phyloP scores from a whole-genome alignment of 2,888 invertebrate species.

The Steromphala cineraria region DNA sequence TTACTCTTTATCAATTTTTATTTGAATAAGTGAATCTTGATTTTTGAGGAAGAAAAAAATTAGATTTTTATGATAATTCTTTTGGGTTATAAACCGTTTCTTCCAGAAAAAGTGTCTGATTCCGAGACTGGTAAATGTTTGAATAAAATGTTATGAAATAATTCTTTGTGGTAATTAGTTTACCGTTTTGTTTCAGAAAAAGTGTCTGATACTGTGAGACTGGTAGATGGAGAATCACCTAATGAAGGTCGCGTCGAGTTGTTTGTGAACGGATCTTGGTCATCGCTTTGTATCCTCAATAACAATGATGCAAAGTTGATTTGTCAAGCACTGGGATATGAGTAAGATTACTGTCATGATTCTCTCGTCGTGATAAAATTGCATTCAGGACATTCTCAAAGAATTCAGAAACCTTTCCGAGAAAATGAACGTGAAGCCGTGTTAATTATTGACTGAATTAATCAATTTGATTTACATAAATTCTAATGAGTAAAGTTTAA shows the following conservation, averaged over 20 bases:
- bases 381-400: neutral
- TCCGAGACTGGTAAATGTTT: neutral
- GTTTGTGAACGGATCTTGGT: neutral
- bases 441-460: no score
- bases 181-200: neutral
- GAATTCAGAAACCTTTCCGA: neutral
- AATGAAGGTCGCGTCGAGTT: constrained; percentile 12
- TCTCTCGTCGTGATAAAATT: neutral
- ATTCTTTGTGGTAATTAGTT: neutral
- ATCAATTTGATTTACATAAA: no score
- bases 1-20: no score
- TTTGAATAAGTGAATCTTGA: no score
- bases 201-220: neutral
- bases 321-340: neutral
- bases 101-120: neutral
- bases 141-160: no score
- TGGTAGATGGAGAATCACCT: neutral
- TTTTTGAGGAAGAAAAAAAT: no score
- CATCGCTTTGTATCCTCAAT: neutral
- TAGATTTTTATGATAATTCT: no score
- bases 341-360: neutral
- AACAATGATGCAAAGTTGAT: neutral
- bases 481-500: no score
- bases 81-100: no score
- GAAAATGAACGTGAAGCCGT: no score